Evolutionary conservation across 23 tunicate species (phyloP).

Genomic region (Diplosoma virens): DNA sequence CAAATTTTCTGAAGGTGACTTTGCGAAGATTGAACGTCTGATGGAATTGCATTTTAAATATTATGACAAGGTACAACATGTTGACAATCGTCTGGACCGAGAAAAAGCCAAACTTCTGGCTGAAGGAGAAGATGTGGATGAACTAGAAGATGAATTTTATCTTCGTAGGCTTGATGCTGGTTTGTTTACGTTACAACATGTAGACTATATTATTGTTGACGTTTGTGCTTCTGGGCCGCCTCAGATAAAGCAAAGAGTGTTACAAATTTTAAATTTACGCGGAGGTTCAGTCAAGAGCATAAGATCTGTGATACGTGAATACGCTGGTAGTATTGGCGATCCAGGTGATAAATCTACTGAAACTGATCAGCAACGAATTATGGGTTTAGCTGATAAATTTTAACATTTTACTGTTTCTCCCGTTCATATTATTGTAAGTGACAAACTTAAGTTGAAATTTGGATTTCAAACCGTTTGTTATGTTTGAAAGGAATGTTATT

Average conservation of each 20-base stretch:
- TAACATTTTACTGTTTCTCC: no score
- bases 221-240: slow-evolving; percentile 62
- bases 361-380: slow-evolving; percentile 53
- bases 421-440: no score
- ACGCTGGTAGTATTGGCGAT: slow-evolving; percentile 73
- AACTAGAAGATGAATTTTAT: slow-evolving; percentile 80
- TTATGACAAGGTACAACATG: slow-evolving; percentile 55
- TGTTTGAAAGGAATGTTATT: no score
- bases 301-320: slow-evolving; percentile 60
- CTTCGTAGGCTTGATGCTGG: slow-evolving; percentile 79
- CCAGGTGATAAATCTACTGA: slow-evolving; percentile 28
- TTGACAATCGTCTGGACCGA: slow-evolving; percentile 66
- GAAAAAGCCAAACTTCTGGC: slow-evolving; percentile 44
- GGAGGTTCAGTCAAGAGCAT: slow-evolving; percentile 76
- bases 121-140: slow-evolving; percentile 72
- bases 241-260: slow-evolving; percentile 63
- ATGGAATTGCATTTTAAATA: slow-evolving; percentile 93
- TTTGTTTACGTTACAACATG: slow-evolving; percentile 83
- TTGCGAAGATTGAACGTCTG: slow-evolving; percentile 87
- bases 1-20: slow-evolving; percentile 80
- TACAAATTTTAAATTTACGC: slow-evolving; percentile 57
- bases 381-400: slow-evolving; percentile 83
- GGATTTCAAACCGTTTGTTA: no score
- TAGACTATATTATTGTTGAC: slow-evolving; percentile 94
- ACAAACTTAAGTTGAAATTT: no score